These are phyloP conservation scores for Geotrupes spiniger DNA, from an alignment of 2,888 invertebrate genomes.

Conservation along the genomic window DNA sequence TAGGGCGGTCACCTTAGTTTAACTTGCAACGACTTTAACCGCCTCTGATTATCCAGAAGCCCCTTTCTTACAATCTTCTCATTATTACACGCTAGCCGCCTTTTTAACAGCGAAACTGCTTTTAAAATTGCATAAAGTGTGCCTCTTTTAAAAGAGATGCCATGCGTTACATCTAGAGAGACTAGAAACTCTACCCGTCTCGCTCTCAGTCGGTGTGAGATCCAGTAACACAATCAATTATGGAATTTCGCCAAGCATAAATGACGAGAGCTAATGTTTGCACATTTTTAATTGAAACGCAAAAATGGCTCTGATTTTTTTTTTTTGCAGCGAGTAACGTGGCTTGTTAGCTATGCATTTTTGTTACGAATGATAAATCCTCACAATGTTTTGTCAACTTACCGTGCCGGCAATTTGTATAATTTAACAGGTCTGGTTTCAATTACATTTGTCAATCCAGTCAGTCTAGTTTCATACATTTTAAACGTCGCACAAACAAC, in stretches of 20 bases:
- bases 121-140: constrained; percentile 2
- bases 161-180: no score
- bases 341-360: constrained; percentile 49
- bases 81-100: constrained; percentile 29
- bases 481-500: not conserved
- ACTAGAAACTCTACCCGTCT: not conserved
- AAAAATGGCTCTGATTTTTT: constrained; percentile 30
- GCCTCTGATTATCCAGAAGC: constrained; percentile 29
- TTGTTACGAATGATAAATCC: constrained; percentile 46
- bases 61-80: constrained; percentile 25
- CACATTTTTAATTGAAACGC: constrained; percentile 48
- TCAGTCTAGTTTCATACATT: constrained; percentile 5
- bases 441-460: constrained; percentile 31
- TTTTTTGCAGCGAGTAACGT: constrained; percentile 31
- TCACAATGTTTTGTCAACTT: constrained; percentile 44
- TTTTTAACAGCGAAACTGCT: constrained; percentile 29
- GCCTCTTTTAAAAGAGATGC: not conserved
- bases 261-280: constrained; percentile 44
- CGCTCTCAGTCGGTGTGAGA: not conserved
- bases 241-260: constrained; percentile 40
- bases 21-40: constrained; percentile 18
- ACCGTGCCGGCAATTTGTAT: constrained; percentile 38
- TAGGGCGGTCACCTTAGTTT: constrained; percentile 28
- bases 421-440: constrained; percentile 42
- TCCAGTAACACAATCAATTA: constrained; percentile 43